These are phyloP conservation scores for Odobenus rosmarus DNA, from an alignment of 2,113 vertebrate genomes.

Conservation along the genomic window DNA sequence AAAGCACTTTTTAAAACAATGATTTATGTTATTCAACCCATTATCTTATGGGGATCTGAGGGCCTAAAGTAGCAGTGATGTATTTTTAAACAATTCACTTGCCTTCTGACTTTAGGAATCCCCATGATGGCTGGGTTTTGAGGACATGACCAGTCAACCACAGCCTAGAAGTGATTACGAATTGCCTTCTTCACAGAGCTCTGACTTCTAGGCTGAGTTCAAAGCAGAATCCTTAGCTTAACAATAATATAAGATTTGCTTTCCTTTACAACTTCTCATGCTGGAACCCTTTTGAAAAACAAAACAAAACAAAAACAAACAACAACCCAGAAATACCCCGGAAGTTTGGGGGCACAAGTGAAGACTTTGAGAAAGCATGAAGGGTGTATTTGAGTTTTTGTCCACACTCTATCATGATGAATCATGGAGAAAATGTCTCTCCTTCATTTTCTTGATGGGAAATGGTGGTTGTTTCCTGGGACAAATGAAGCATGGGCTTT, in stretches of 20 bases:
- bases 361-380: background rate
- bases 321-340: background rate
- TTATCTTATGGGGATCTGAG: conserved; percentile 48
- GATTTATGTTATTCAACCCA: background rate
- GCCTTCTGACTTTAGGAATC: conserved; percentile 78
- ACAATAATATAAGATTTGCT: background rate
- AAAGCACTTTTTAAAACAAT: conserved; percentile 66
- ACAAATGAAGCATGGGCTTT: background rate
- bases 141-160: conserved; percentile 64
- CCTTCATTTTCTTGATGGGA: background rate
- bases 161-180: conserved; percentile 60
- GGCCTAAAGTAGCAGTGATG: conserved; percentile 13
- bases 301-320: background rate
- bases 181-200: background rate
- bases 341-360: background rate
- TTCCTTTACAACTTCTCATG: background rate
- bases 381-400: background rate
- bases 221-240: conserved; percentile 40
- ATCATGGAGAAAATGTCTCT: background rate
- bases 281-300: conserved; percentile 3
- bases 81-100: conserved; percentile 68
- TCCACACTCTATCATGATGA: background rate
- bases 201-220: conserved; percentile 46
- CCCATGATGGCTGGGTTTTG: conserved; percentile 61
- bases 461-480: background rate